Percentiles rank a stretch among this genome's conserved stretches.
Conservation (phyloP, 1,140 invertebrate genomes). For the Micrasema minimum region DNA sequence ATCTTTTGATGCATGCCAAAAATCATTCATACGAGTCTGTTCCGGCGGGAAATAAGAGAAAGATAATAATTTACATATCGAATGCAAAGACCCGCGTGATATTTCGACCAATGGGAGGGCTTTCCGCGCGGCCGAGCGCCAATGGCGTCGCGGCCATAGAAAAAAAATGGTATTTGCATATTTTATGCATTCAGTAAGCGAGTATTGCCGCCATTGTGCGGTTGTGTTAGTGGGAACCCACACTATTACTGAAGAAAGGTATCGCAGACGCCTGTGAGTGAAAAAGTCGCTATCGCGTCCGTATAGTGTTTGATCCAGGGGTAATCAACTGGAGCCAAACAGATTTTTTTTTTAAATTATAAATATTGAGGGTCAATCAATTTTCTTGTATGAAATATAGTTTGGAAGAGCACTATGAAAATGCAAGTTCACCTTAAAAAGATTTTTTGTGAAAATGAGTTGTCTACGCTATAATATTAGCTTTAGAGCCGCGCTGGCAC, state of each 20-base stretch:
- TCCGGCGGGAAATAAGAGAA: conserved; percentile 22
- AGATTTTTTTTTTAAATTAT: too few species aligned
- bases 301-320: conserved; percentile 2
- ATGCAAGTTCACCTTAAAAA: not conserved
- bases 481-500: too few species aligned
- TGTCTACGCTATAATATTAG: not conserved
- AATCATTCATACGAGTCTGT: conserved; percentile 15
- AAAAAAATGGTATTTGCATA: conserved; percentile 52
- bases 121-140: conserved; percentile 41
- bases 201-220: too few species aligned
- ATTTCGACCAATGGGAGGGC: conserved; percentile 41
- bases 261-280: not conserved
- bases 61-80: conserved; percentile 35
- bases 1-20: not conserved
- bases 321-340: not conserved
- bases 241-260: conserved; percentile 1
- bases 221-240: not conserved
- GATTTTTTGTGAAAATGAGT: not conserved
- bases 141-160: conserved; percentile 38
- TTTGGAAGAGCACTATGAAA: not conserved
- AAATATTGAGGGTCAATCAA: too few species aligned
- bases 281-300: conserved; percentile 16
- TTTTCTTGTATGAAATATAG: not conserved
- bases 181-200: conserved; percentile 48
- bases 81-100: conserved; percentile 24